phyloP scores from a whole-genome alignment of 2,888 invertebrate genomes.

The Limnephilus auricula region DNA sequence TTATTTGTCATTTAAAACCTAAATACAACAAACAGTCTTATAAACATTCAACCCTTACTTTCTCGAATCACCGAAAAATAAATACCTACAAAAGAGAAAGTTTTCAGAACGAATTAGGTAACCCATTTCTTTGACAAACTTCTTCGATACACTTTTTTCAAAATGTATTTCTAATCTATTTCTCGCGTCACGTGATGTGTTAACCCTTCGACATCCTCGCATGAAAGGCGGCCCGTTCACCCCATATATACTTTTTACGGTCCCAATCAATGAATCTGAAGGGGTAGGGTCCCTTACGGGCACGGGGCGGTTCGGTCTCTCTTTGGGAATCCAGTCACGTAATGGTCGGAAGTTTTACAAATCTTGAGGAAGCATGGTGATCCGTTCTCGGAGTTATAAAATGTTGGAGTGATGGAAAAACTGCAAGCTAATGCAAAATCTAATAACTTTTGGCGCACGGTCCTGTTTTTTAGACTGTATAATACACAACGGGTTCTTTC shows the following conservation, averaged over 20 bases:
- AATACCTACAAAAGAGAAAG: neutral
- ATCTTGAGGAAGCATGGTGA: neutral
- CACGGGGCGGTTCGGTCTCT: neutral
- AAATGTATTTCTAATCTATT: constrained; percentile 23
- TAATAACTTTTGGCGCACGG: neutral
- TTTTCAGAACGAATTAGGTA: neutral
- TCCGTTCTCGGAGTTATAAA: neutral
- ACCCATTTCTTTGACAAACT: neutral
- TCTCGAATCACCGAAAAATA: neutral
- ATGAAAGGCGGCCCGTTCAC: neutral
- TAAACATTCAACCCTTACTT: too few relatives aligned
- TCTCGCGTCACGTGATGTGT: neutral
- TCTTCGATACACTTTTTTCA: neutral
- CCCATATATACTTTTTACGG: neutral
- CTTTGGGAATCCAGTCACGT: constrained; percentile 5
- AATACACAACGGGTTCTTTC: too few relatives aligned
- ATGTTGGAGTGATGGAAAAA: neutral
- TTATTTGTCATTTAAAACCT: too few relatives aligned
- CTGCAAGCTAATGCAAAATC: neutral
- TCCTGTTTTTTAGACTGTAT: neutral
- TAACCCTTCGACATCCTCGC: neutral
- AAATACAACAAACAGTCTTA: too few relatives aligned
- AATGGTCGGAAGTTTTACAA: constrained; percentile 1
- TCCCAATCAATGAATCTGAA: neutral
- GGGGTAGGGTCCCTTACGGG: neutral